Conservation (phyloP, 2,888 invertebrate genomes). For the Monoplex corrugatus region DNA sequence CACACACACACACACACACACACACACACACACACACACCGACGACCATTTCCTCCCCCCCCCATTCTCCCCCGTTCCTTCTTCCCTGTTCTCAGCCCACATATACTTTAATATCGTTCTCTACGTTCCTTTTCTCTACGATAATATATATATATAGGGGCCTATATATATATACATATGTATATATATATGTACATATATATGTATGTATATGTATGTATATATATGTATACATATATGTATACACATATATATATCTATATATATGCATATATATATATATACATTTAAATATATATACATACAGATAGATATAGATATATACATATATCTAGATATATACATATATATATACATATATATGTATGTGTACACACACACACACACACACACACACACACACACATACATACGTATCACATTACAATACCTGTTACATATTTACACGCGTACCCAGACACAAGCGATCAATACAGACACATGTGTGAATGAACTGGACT, state of each 20-base stretch:
- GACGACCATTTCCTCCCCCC: too few species aligned
- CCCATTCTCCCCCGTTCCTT: too few species aligned
- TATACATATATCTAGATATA: not conserved
- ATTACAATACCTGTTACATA: too few species aligned
- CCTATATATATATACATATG: too few species aligned
- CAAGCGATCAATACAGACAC: not conserved
- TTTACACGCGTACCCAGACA: not conserved
- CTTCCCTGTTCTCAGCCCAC: too few species aligned
- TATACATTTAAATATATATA: too few species aligned
- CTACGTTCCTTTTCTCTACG: too few species aligned
- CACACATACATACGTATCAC: not conserved
- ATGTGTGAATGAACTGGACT: too few species aligned
- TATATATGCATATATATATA: not conserved
- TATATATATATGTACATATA: not conserved
- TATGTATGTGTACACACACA: not conserved
- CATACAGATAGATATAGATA: too few species aligned
- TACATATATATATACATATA: not conserved
- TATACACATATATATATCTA: not conserved
- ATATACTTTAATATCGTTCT: too few species aligned
- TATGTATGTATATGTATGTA: not conserved
- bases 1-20: not conserved
- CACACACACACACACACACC: not conserved
- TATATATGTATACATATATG: not conserved
- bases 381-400: not conserved
- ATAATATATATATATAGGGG: too few species aligned